A percentile compares a stretch with the other conserved stretches of the same genome.
Conservation (phyloP, 2,888 invertebrate genomes). For the Mamestra brassicae region DNA sequence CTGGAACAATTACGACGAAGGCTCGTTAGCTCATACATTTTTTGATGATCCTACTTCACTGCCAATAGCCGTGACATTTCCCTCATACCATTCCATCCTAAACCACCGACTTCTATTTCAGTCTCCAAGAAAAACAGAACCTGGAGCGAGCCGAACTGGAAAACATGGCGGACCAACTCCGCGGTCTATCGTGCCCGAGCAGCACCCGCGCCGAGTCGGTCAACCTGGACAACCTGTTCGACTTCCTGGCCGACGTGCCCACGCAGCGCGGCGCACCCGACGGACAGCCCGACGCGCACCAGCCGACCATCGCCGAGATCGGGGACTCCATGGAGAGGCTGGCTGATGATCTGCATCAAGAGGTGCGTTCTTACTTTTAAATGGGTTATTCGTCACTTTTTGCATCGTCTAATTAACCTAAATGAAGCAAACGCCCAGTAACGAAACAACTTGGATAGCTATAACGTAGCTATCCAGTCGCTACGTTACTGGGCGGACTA, state of each 20-base stretch:
- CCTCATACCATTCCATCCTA: neutral
- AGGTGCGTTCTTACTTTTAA: constrained; percentile 84
- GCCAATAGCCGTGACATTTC: neutral
- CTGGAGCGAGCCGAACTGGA: constrained; percentile 91
- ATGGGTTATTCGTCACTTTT: no score
- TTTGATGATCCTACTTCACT: no score
- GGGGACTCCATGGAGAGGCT: constrained; percentile 96
- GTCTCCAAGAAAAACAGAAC: constrained; percentile 93
- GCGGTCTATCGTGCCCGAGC: constrained; percentile 80
- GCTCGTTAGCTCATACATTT: no score
- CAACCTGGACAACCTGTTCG: constrained; percentile 97
- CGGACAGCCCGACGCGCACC: constrained; percentile 89
- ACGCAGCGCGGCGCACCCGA: constrained; percentile 87
- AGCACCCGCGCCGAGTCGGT: constrained; percentile 93
- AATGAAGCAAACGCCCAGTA: no score
- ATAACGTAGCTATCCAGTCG: no score
- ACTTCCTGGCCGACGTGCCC: constrained; percentile 95
- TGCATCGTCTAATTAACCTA: no score
- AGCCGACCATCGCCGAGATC: constrained; percentile 95
- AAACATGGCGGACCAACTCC: constrained; percentile 86
- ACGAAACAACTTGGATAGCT: no score
- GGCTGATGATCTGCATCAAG: constrained; percentile 95
- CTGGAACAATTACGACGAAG: neutral
- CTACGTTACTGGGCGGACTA: no score
- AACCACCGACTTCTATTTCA: constrained; percentile 58